Percentiles rank a stretch among this genome's conserved stretches.
These are phyloP conservation scores for Tipula unca DNA, from an alignment of 2,888 invertebrate species.

Conservation along the genomic window DNA sequence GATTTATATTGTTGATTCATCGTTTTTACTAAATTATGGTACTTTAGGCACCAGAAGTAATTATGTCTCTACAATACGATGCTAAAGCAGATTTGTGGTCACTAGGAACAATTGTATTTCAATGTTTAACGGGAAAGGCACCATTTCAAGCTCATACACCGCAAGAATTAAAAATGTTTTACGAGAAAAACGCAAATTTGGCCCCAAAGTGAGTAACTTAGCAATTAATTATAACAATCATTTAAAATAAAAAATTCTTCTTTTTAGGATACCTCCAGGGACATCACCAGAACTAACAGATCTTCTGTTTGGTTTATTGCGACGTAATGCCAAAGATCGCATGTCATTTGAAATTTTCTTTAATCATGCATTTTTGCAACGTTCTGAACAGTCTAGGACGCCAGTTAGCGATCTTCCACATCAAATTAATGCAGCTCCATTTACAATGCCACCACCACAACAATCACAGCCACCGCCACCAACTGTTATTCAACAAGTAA, in stretches of 20 bases:
- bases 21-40: not conserved
- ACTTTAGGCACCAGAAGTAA: conserved; percentile 86
- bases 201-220: conserved; percentile 70
- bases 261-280: conserved; percentile 77
- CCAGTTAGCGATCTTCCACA: conserved; percentile 42
- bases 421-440: conserved; percentile 31
- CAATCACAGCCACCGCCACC: conserved; percentile 44
- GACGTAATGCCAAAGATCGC: conserved; percentile 87
- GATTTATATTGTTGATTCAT: not conserved
- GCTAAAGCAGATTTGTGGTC: conserved; percentile 99
- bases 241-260: not conserved
- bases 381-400: conserved; percentile 48
- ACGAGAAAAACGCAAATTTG: conserved; percentile 88
- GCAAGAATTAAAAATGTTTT: conserved; percentile 91
- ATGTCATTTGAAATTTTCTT: conserved; percentile 96
- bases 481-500: conserved; percentile 29
- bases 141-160: conserved; percentile 98
- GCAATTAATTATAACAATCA: not conserved
- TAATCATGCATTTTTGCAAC: conserved; percentile 81
- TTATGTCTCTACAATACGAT: conserved; percentile 97
- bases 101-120: conserved; percentile 96
- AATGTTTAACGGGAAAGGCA: conserved; percentile 96
- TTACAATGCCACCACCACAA: conserved; percentile 40
- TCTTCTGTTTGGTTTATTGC: conserved; percentile 75
- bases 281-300: conserved; percentile 85